Evolutionary conservation across 2,888 invertebrate genomes (phyloP), one percentile per base, ranked within the genome.

Genomic region (Sinohyriopsis cumingii): DNA sequence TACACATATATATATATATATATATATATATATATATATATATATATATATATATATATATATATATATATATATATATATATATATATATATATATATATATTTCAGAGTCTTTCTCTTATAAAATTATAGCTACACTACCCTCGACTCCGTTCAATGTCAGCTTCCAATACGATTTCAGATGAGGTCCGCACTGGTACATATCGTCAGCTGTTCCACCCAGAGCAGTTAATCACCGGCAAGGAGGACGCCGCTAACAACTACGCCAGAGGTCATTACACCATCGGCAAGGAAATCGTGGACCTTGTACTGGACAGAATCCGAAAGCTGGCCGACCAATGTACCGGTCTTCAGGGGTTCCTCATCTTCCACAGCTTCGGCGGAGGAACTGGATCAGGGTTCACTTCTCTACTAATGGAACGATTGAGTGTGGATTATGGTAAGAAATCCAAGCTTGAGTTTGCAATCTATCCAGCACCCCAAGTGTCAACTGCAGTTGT

Each of bases 211-310:
- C 93, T 98, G 87, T 98, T 97, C 93, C 97, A 98, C 91, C 98
- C 97, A 77, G 97, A 98, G 92, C 97, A 98, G 91, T 93, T 97
- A 90, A 96, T 97, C 91, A 96, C 96, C 84, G 97, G 97, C 84
- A 98, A 98, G 91, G 97, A 97, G 91, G 97, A 97, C 89, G 97
- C 98, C 63, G 98, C 98, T 83, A 98, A 98, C 92, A 98, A 98
- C 92, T 98, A 98, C 83, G 98, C 98, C 74, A 94, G 98, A 87
- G 98, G 98, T 76, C 98, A 98, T 92, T 98, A 98, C 93, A 98
- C 97, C 81, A 96, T 98, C 88, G 98, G 97, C 2, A 91, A 92
- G 65, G 95, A 95, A 89, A 93, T 95, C 90, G 91, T 95, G n/a
- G 94, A 94, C 78, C 82, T 94, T 4, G 93, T 88, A 4, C 81